These are phyloP conservation scores for Zygogramma bicolorata DNA, from an alignment of 2,888 invertebrate genomes.

Conservation along the genomic window DNA sequence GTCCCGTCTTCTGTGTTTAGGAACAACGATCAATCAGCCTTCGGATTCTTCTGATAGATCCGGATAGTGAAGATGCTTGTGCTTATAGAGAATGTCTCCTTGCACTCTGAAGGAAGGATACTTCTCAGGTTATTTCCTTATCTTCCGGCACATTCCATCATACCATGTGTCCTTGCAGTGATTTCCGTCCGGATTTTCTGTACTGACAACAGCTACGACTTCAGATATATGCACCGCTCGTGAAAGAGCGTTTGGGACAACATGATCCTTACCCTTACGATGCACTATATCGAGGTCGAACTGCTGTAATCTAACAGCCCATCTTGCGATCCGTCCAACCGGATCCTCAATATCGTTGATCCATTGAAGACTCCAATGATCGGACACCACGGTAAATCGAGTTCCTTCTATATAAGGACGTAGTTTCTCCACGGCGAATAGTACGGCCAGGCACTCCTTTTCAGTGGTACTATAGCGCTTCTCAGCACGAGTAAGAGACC, in stretches of 20 bases:
- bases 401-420: slow-evolving; percentile 1
- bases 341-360: slow-evolving; percentile 25
- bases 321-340: slow-evolving; percentile 39
- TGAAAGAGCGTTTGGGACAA: slow-evolving; percentile 44
- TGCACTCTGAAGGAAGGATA: not conserved
- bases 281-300: slow-evolving; percentile 39
- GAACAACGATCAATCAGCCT: slow-evolving; percentile 23
- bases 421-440: not conserved
- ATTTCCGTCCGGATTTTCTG: not conserved
- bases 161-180: not conserved
- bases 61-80: not conserved
- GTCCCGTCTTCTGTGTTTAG: slow-evolving; percentile 8
- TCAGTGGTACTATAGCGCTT: not conserved
- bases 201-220: too few relatives aligned
- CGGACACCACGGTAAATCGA: slow-evolving; percentile 11
- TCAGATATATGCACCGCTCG: slow-evolving; percentile 21
- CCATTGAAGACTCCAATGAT: not conserved
- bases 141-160: not conserved
- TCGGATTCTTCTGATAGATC: not conserved
- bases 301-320: slow-evolving; percentile 35
- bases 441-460: not conserved
- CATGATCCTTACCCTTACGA: slow-evolving; percentile 41
- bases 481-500: not conserved
- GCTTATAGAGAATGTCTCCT: not conserved
- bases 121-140: not conserved